phyloP scores from a whole-genome alignment of 1,140 invertebrate species.

The Homalodisca vitripennis region DNA sequence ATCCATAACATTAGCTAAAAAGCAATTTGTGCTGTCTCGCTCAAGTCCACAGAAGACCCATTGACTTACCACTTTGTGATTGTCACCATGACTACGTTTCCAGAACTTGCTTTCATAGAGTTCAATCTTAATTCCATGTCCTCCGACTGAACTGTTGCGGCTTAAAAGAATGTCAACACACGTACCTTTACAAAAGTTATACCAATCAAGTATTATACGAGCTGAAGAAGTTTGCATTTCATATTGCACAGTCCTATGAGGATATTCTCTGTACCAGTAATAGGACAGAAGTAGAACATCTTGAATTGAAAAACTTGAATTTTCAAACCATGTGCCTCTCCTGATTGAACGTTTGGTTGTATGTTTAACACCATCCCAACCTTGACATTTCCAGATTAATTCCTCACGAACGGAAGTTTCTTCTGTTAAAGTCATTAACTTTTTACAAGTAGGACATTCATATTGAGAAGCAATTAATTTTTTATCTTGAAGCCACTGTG shows the following conservation, averaged over 20 bases:
- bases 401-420: background rate
- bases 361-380: background rate
- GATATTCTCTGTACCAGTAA: constrained; percentile 26
- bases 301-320: constrained; percentile 16
- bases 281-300: constrained; percentile 23
- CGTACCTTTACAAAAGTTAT: constrained; percentile 25
- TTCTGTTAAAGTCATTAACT: constrained; percentile 7
- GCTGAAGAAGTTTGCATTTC: constrained; percentile 17
- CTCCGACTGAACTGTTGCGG: constrained; percentile 7
- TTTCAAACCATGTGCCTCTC: constrained; percentile 26
- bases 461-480: constrained; percentile 21
- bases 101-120: constrained; percentile 29
- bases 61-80: constrained; percentile 16
- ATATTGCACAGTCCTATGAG: constrained; percentile 25
- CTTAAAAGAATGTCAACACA: constrained; percentile 22
- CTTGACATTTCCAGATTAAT: constrained; percentile 17
- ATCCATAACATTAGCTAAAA: background rate
- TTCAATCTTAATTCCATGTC: constrained; percentile 24
- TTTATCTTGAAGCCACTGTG: constrained; percentile 16
- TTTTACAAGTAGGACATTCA: constrained; percentile 16
- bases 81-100: constrained; percentile 7
- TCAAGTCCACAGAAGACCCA: constrained; percentile 25
- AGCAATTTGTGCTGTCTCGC: constrained; percentile 14
- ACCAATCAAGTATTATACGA: constrained; percentile 22
- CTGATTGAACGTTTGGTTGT: constrained; percentile 8